A percentile compares a stretch with the other conserved stretches of the same genome.
phyloP scores from a whole-genome alignment of 2,888 invertebrate genomes.

The Noctua janthe region DNA sequence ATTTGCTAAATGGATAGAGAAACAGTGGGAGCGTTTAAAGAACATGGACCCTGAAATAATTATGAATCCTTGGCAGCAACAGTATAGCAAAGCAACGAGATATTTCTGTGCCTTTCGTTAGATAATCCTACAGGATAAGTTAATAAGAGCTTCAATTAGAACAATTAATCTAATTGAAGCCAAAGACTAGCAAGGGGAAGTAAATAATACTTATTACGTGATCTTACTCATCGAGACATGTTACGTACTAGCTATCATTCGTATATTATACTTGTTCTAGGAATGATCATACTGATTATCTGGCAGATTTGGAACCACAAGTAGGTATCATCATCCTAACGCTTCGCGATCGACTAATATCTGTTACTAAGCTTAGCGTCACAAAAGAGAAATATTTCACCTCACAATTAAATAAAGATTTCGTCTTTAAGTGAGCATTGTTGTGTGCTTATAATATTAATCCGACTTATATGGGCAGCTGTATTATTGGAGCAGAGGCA shows the following conservation, averaged over 20 bases:
- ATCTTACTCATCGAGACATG: conserved; percentile 35
- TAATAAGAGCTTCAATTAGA: conserved; percentile 57
- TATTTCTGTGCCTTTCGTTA: conserved; percentile 1
- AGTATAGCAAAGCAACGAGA: conserved; percentile 3
- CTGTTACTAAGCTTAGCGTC: background rate
- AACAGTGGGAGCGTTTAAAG: background rate
- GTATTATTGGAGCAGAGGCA: conserved; percentile 52
- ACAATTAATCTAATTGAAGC: conserved; percentile 64
- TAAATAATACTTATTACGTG: conserved; percentile 40
- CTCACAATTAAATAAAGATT: conserved; percentile 2
- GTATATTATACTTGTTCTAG: conserved; percentile 4
- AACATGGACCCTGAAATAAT: background rate
- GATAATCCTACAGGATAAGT: conserved; percentile 52
- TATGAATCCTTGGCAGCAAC: background rate
- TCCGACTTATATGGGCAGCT: conserved; percentile 49
- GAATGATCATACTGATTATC: conserved; percentile 2
- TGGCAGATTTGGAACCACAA: background rate
- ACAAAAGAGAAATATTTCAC: background rate
- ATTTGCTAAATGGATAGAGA: background rate
- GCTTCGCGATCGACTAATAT: background rate
- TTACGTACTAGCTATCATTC: conserved; percentile 16
- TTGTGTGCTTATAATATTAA: conserved; percentile 39
- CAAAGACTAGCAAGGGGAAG: conserved; percentile 49
- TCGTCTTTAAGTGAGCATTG: conserved; percentile 28
- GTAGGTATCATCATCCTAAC: background rate